Evolutionary conservation across 64 coral and sea anemone species (phyloP), one percentile per base, ranked within the genome.

Genomic region (Pocillopora damicornis): DNA sequence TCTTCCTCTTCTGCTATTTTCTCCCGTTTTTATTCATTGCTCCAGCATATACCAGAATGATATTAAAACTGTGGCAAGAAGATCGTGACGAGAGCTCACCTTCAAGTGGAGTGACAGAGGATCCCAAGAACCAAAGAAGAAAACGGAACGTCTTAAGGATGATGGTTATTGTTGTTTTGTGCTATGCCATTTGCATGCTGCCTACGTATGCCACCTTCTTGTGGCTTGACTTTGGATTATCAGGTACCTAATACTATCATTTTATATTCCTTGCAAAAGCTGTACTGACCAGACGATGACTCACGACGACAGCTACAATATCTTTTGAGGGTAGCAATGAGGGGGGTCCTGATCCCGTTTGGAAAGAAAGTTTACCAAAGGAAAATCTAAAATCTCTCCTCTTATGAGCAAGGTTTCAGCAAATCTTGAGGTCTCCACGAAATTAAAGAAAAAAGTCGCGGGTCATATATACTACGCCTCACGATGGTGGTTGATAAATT

Each of bases 71-170:
- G 17, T 93, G 97, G 90, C 56, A 87, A 18, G 81, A 64, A 11
- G 87, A 93, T 45, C 78, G 75, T 8, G 87, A 99, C 2, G 59
- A 87, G 20, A 83, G 87, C 11, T 73, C 65, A 9, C 73, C 93
- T 2, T 51, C 83, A 5, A 83, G 93, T 25, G 93, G 93, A 5
- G 78, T 92, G 15, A 79, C 94, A 1, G 90, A 99, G 35, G 97
- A 99, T 23, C 76, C 93, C 17, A 91, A 95, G 42, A 91, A 88
- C 15, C 36, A 80, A 7, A 95, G 93, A 62, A 99, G 97, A 78
- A 92, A 89, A 73, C 90, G 84, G 26, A 95, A 95, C 25, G 97
- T 95, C 12, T 86, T 99, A 23, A 99, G 90, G 75, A 99, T 99
- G 97, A 93, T 99, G 88, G 87, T 76, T 12, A 93, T 95, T 65